Evolutionary conservation across 2,888 invertebrate species (phyloP).

Genomic region (Dynastes maya): DNA sequence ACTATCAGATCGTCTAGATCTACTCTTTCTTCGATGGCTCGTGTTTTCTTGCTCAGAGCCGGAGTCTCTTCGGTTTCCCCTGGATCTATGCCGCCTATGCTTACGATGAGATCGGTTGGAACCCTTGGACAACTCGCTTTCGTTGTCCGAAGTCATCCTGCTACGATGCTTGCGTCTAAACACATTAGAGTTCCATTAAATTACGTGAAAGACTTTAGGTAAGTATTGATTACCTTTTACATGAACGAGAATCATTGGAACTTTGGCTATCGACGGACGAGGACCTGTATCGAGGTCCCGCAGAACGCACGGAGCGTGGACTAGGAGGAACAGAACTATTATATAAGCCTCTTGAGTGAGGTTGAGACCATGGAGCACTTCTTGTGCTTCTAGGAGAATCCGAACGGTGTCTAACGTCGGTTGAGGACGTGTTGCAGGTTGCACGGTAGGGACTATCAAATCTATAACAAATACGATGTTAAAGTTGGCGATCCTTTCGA

Average conservation of each 20-base stretch:
- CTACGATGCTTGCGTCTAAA: slow-evolving; percentile 82
- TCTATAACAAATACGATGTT: slow-evolving; percentile 61
- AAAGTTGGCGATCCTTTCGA: not conserved
- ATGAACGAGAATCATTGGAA: slow-evolving; percentile 87
- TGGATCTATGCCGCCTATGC: slow-evolving; percentile 83
- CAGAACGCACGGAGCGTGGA: slow-evolving; percentile 87
- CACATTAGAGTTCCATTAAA: not conserved
- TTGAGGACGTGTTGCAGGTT: slow-evolving; percentile 72
- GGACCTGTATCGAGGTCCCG: slow-evolving; percentile 77
- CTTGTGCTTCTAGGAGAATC: slow-evolving; percentile 87
- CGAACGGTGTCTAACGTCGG: slow-evolving; percentile 69
- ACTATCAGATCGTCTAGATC: slow-evolving; percentile 68
- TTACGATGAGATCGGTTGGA: slow-evolving; percentile 86
- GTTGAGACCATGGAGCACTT: slow-evolving; percentile 86
- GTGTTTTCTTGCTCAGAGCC: slow-evolving; percentile 82
- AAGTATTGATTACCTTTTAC: slow-evolving; percentile 76
- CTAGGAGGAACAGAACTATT: slow-evolving; percentile 75
- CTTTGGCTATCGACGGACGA: slow-evolving; percentile 93
- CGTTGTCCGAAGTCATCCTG: slow-evolving; percentile 89
- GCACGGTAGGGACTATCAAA: slow-evolving; percentile 73
- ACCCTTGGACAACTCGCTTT: slow-evolving; percentile 90
- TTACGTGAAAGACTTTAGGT: no score
- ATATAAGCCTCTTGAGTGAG: slow-evolving; percentile 82
- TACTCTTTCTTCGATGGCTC: slow-evolving; percentile 62
- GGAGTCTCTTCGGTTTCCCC: slow-evolving; percentile 82